Evolutionary conservation across 1,140 invertebrate species (phyloP).

Genomic region (Platorchestia sp.): DNA sequence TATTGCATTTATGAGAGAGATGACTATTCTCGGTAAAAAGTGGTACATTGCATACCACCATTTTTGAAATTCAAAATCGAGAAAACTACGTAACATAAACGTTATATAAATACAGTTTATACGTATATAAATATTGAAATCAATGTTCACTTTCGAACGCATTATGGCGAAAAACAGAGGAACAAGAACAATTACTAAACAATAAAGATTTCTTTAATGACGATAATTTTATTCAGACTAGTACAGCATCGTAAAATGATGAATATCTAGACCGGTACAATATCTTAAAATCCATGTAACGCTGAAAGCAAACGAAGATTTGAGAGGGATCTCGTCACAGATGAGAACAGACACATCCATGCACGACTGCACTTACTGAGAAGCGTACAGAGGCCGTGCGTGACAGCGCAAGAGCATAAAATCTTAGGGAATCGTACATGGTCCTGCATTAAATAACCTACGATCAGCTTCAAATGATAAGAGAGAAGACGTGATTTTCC

Average conservation of each 20-base stretch:
- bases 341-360: not conserved
- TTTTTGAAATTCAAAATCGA: too few species aligned
- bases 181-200: not conserved
- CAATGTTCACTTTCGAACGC: not conserved
- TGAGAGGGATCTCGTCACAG: not conserved
- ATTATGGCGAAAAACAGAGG: not conserved
- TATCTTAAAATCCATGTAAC: not conserved
- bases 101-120: not conserved
- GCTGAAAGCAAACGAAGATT: not conserved
- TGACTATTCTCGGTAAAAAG: too few species aligned
- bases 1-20: not conserved
- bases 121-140: not conserved
- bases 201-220: not conserved
- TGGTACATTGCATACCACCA: not conserved
- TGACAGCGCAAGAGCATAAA: conserved; percentile 3
- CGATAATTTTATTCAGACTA: not conserved
- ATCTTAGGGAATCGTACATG: not conserved
- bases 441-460: conserved; percentile 8
- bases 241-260: not conserved
- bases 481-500: not conserved
- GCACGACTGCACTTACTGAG: conserved; percentile 21
- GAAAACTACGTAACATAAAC: not conserved
- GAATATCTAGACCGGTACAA: not conserved
- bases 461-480: not conserved
- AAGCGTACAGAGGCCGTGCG: not conserved